Evolutionary conservation across 2,888 invertebrate species (phyloP), one percentile per base, ranked within the genome.

Genomic region (Pharmacophagus antenor): DNA sequence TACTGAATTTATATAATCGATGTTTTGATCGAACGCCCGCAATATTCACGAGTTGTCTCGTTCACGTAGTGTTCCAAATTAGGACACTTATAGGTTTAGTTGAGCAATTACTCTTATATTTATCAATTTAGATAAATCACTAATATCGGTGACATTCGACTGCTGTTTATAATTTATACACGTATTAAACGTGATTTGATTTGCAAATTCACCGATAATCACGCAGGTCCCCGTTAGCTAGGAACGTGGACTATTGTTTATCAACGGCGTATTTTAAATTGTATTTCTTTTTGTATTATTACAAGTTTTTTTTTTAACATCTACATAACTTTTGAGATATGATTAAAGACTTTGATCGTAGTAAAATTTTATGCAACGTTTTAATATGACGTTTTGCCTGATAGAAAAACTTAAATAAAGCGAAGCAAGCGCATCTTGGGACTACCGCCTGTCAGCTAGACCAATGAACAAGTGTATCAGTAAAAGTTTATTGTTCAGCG

Each of bases 61-160:
- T 72, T 72, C 67, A 67, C 53, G 65, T 68, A 70, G 67, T 65
- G 71, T 72, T 75, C 74, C n/a, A 68, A 68, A 60, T 54, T 62
- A 12, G 25, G n/a, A 25, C 47, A 53, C 27, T 48, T 70, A 71
- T 71, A 69, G 68, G 71, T 73, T 77, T 70, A 65, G 67, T 70
- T 76, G 77, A 76, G 76, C 75, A 76, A 72, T 72, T 63, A 67
- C 60, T 66, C 69, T 68, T 67, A 65, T 65, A 70, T 70, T 76
- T 81, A 81, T 81, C 80, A 72, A 68, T 70, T 70, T 58, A 67
- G 67, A 81, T 83, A 80, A 82, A 84, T 83, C 77, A 82, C 74
- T 79, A 72, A 70, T 74, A 70, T 65, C 68, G 62, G 66, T 70
- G 72, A 74, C 75, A 73, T 70, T 72, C 73, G 76, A 79, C 74